phyloP scores from a whole-genome alignment of 2,113 vertebrate species.

The Petrocephalus zakoni region DNA sequence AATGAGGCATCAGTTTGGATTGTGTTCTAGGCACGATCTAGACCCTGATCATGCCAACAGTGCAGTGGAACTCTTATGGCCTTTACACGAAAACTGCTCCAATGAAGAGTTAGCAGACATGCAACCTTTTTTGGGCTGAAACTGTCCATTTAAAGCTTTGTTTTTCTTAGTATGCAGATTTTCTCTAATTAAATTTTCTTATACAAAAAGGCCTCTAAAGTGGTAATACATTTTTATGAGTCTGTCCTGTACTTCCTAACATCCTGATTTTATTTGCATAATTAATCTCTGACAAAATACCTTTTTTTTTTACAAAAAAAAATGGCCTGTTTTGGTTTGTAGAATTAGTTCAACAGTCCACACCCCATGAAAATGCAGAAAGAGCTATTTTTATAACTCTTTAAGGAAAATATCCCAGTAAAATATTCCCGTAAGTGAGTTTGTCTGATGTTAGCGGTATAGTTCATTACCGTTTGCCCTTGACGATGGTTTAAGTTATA shows the following conservation, averaged over 20 bases:
- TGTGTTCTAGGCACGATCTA: not conserved
- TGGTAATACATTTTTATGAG: not conserved
- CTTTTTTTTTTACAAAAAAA: not conserved
- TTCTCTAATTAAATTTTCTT: not conserved
- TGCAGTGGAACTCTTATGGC: not conserved
- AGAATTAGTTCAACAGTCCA: not conserved
- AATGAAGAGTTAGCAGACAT: too few species aligned
- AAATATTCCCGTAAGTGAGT: not conserved
- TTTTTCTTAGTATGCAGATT: not conserved
- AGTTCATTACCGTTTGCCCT: not conserved
- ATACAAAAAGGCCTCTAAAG: not conserved
- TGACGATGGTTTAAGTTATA: not conserved
- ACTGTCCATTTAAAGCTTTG: not conserved
- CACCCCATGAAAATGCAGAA: not conserved
- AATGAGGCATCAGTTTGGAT: not conserved
- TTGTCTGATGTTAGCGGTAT: not conserved
- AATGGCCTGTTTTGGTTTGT: not conserved
- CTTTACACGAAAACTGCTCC: not conserved
- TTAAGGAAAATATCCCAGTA: not conserved
- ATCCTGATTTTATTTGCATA: not conserved
- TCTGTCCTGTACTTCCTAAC: not conserved
- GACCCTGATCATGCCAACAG: not conserved
- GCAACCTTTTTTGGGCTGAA: not conserved
- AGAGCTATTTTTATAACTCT: conserved; percentile 3
- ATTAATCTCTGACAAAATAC: conserved; percentile 4